Base-by-base conservation (phyloP, 2,888 invertebrate species). In the Macropis europaea region DNA sequence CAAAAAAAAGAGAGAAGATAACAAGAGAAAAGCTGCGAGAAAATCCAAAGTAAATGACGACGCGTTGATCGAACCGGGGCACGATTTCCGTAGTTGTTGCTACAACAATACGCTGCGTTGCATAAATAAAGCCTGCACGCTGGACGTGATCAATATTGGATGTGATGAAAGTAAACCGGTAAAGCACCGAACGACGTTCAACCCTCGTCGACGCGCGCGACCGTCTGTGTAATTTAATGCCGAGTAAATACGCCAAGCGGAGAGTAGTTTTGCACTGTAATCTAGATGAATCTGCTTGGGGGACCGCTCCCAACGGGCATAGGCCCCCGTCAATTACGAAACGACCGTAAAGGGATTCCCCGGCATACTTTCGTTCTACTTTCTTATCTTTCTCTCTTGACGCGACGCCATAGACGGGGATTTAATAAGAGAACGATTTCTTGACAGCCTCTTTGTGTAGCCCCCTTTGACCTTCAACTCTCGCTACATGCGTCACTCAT, bases 151-250 rank as follows among this genome's bases (percentile, higher is more conserved):
- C 86, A 87, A 87, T 88, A 88, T 87, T 87, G 84, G 78, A 86
- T 84, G 84, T 85, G 86, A 87, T 87, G 87, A 87, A 87, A 86
- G 87, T 86, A 86, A 86, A 84, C 85, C 83, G 83, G 82, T 60
- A 60, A 70, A 76, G 73, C 69, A 61, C 78, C 82, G 82, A 76
- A 82, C 71, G 52, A 76, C 72, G 61, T 80, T 76, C 79, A 73
- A 84, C 84, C 83, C 81, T 79, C 79, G 66, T 76, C 63, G 71
- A 63, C 80, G 80, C 79, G 81, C 79, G 83, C 82, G 82, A 73
- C 81, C 84, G 84, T 81, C 83, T 82, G 84, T 84, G 88, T 87
- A 88, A 88, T 87, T 88, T 86, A 87, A 88, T 88, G 85, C 87
- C 86, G 82, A 80, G 84, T 83, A 88, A 87, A 88, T 88, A 87